These are phyloP conservation scores for Allophyes oxyacanthae DNA, from an alignment of 2,888 invertebrate genomes.

Conservation along the genomic window DNA sequence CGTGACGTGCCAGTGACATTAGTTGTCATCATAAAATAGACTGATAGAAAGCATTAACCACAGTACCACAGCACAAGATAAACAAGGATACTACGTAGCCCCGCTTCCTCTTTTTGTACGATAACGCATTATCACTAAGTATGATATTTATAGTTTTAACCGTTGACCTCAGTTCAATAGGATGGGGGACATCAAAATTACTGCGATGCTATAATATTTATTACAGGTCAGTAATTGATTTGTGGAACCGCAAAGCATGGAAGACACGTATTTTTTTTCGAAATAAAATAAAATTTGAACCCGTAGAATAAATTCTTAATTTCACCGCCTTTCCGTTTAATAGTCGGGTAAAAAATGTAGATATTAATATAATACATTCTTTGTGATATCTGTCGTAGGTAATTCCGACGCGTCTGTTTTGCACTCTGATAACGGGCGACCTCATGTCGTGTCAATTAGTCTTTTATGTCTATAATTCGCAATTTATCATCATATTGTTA, in stretches of 20 bases:
- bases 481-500: conserved; percentile 6
- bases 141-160: conserved; percentile 19
- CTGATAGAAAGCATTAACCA: conserved; percentile 29
- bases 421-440: conserved; percentile 42
- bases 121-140: conserved; percentile 16
- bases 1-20: conserved; percentile 1
- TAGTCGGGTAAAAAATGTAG: no score
- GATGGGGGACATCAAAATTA: not conserved
- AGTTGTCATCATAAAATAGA: not conserved
- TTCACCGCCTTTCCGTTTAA: no score
- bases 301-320: no score
- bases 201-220: no score
- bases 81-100: no score
- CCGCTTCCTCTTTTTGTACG: conserved; percentile 25
- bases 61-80: not conserved
- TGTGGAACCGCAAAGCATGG: no score
- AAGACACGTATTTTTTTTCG: no score
- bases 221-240: no score
- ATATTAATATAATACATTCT: not conserved
- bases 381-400: conserved; percentile 1
- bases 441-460: conserved; percentile 35
- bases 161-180: conserved; percentile 14
- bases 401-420: conserved; percentile 30
- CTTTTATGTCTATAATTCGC: conserved; percentile 18
- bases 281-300: no score